These are phyloP conservation scores for Eupithecia dodoneata DNA, from an alignment of 2,888 invertebrate genomes.

Conservation along the genomic window DNA sequence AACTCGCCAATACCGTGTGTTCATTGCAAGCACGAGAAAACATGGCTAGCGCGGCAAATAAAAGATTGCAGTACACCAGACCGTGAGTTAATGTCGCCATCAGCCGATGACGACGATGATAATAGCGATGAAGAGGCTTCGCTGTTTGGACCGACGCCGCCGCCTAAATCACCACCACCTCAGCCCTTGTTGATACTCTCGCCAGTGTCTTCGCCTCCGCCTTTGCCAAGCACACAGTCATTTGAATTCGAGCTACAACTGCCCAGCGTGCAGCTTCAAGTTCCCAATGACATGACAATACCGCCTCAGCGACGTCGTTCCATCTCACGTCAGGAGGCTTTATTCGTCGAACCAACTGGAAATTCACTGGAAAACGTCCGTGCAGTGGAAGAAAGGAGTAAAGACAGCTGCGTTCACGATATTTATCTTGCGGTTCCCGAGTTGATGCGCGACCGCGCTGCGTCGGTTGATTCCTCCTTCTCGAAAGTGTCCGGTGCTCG, in stretches of 20 bases:
- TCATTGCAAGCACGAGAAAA: constrained; percentile 90
- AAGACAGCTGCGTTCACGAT: constrained; percentile 85
- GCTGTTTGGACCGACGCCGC: constrained; percentile 86
- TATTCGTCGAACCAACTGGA: constrained; percentile 90
- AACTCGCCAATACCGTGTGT: constrained; percentile 89
- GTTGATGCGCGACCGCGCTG: constrained; percentile 92
- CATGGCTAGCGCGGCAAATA: constrained; percentile 85
- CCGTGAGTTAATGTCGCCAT: constrained; percentile 66
- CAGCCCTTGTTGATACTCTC: constrained; percentile 62
- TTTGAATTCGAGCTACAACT: constrained; percentile 65
- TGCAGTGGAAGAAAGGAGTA: constrained; percentile 75
- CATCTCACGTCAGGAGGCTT: constrained; percentile 92
- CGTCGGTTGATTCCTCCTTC: constrained; percentile 94
- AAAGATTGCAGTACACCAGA: constrained; percentile 75
- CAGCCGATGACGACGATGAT: constrained; percentile 78
- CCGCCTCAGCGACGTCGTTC: constrained; percentile 86
- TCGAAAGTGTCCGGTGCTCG: constrained; percentile 88
- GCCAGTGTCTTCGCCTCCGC: constrained; percentile 76
- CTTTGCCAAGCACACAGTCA: constrained; percentile 82
- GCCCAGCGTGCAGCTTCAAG: constrained; percentile 68
- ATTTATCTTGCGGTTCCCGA: constrained; percentile 93
- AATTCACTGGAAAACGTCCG: constrained; percentile 89
- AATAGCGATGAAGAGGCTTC: constrained; percentile 81
- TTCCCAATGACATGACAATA: constrained; percentile 76
- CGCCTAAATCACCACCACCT: constrained; percentile 54